phyloP scores from a whole-genome alignment of 2,888 invertebrate genomes.

The Campopleginae sp. region DNA sequence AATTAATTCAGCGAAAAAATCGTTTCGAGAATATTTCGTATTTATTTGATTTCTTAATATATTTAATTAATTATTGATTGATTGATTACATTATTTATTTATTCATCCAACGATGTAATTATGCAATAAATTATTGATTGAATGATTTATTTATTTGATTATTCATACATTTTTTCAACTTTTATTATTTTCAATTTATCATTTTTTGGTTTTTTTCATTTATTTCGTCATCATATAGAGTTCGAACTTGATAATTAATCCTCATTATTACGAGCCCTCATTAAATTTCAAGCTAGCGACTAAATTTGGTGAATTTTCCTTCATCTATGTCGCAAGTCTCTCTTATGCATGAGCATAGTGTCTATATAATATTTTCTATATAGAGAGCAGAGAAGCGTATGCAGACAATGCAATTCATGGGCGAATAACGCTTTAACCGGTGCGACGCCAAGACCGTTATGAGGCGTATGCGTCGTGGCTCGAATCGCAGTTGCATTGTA shows the following conservation, averaged over 20 bases:
- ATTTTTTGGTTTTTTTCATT: too few relatives aligned
- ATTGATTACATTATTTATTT: too few relatives aligned
- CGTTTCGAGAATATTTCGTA: too few relatives aligned
- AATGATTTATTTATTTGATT: too few relatives aligned
- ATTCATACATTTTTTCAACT: too few relatives aligned
- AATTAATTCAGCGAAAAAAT: too few relatives aligned
- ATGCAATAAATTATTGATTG: too few relatives aligned
- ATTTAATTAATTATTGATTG: too few relatives aligned
- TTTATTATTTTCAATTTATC: too few relatives aligned
- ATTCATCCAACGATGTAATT: too few relatives aligned
- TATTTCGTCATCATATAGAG: too few relatives aligned
- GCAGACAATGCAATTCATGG: constrained; percentile 20
- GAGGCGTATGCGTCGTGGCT: constrained; percentile 63
- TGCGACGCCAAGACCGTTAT: constrained; percentile 65
- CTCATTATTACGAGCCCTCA: not conserved
- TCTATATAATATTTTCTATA: not conserved
- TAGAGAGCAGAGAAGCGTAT: constrained; percentile 25
- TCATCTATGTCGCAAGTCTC: not conserved
- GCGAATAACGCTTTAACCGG: constrained; percentile 49
- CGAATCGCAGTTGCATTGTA: constrained; percentile 65
- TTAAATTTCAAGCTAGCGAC: not conserved
- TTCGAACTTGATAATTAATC: not conserved
- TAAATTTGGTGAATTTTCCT: not conserved
- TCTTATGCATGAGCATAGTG: not conserved
- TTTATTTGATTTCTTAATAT: too few relatives aligned